phyloP scores from a whole-genome alignment of 2,888 invertebrate genomes.

The Aleiodes leptofemur region DNA sequence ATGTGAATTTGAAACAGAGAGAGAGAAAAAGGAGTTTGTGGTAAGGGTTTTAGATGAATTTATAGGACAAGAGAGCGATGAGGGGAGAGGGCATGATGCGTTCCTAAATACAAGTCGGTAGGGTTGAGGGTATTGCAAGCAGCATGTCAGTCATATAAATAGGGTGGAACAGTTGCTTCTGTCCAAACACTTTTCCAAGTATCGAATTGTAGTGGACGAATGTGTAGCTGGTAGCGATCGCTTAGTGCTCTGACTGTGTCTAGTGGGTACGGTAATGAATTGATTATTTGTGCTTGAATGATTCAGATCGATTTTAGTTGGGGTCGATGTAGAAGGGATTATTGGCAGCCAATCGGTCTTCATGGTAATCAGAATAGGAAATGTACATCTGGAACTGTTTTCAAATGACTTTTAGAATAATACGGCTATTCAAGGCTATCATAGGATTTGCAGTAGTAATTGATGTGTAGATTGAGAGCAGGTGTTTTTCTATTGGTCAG shows the following conservation, averaged over 20 bases:
- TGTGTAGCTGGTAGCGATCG: background rate
- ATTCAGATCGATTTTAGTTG: slow-evolving; percentile 7
- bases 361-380: slow-evolving; percentile 15
- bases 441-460: slow-evolving; percentile 21
- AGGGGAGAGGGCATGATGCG: slow-evolving; percentile 3
- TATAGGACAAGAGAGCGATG: slow-evolving; percentile 10
- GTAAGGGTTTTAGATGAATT: slow-evolving; percentile 16
- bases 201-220: slow-evolving; percentile 2
- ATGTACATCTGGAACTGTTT: slow-evolving; percentile 20
- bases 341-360: slow-evolving; percentile 35
- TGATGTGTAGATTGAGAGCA: slow-evolving; percentile 11
- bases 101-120: background rate
- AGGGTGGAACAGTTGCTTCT: slow-evolving; percentile 8
- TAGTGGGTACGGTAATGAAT: slow-evolving; percentile 23
- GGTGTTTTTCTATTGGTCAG: slow-evolving; percentile 18
- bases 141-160: background rate
- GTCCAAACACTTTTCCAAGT: background rate
- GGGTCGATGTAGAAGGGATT: slow-evolving; percentile 10
- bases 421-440: background rate
- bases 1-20: background rate
- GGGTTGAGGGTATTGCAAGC: background rate
- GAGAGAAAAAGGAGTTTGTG: background rate
- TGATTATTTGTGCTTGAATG: slow-evolving; percentile 35
- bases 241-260: background rate
- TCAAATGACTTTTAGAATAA: slow-evolving; percentile 25